phyloP scores from a whole-genome alignment of 2,888 invertebrate genomes.

The Diaprepes abbreviatus region DNA sequence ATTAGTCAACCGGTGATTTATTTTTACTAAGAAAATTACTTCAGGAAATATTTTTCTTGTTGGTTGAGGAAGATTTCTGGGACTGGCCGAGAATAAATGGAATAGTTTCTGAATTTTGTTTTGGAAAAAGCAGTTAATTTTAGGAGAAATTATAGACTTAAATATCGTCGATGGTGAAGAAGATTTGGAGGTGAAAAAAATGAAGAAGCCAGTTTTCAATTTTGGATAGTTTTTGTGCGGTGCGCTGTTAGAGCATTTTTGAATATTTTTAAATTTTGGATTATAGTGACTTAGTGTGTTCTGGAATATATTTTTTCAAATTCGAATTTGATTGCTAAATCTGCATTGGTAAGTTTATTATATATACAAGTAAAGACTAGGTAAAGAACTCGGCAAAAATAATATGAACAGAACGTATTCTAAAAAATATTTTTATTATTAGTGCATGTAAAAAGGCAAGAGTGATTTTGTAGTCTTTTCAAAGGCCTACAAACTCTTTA shows the following conservation, averaged over 20 bases:
- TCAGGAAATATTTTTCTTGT: not conserved
- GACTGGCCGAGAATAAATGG: not conserved
- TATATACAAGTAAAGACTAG: no score
- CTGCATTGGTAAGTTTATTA: not conserved
- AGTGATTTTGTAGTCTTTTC: no score
- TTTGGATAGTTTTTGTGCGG: constrained; percentile 19
- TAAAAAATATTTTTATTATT: no score
- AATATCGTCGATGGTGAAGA: not conserved
- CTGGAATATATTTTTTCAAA: not conserved
- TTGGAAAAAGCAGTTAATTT: not conserved
- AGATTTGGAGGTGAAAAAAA: constrained; percentile 11
- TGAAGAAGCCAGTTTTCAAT: constrained; percentile 24
- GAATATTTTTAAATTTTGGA: not conserved
- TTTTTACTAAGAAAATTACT: constrained; percentile 4
- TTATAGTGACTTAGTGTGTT: not conserved
- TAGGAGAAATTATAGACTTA: not conserved
- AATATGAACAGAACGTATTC: no score
- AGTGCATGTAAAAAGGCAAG: no score
- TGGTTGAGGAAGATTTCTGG: not conserved
- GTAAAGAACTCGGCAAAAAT: no score
- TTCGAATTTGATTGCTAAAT: not conserved
- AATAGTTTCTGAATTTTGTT: not conserved
- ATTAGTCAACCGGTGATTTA: not conserved
- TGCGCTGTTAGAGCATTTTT: constrained; percentile 7
- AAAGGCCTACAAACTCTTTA: no score